These are phyloP conservation scores for Limnephilus lunatus DNA, from an alignment of 2,888 invertebrate species.

Conservation along the genomic window DNA sequence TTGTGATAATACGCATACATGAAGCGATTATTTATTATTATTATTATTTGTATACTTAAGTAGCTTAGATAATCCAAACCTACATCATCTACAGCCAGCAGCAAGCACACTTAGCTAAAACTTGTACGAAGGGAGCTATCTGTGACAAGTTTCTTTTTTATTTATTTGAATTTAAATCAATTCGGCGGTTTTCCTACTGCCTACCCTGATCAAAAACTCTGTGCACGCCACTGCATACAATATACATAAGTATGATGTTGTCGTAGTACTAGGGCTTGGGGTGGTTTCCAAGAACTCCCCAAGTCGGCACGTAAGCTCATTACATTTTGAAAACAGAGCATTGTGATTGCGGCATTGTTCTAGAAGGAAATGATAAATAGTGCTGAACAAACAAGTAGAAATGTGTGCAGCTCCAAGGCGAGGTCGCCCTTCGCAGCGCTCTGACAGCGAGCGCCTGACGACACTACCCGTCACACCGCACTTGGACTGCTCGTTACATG, in stretches of 20 bases:
- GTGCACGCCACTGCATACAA: too few relatives aligned
- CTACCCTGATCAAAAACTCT: too few relatives aligned
- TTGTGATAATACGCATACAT: too few relatives aligned
- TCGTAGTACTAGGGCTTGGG: neutral
- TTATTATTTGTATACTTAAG: too few relatives aligned
- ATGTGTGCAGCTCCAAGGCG: neutral
- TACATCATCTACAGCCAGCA: too few relatives aligned
- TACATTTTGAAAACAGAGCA: conserved; percentile 45
- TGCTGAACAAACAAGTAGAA: conserved; percentile 18
- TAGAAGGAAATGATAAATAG: conserved; percentile 56
- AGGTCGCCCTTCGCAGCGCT: neutral
- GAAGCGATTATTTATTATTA: too few relatives aligned
- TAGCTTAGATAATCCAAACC: too few relatives aligned
- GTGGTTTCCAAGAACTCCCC: conserved; percentile 32
- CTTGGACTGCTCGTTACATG: neutral
- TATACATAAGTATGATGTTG: neutral
- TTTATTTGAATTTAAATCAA: too few relatives aligned
- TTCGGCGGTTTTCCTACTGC: too few relatives aligned
- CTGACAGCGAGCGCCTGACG: neutral
- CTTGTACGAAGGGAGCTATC: too few relatives aligned
- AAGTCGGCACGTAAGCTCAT: conserved; percentile 41
- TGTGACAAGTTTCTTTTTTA: too few relatives aligned
- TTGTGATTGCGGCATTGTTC: conserved; percentile 54
- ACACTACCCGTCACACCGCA: neutral
- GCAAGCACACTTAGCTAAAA: too few relatives aligned